Conservation (phyloP, 2,888 invertebrate species). For the Euphydryas editha region DNA sequence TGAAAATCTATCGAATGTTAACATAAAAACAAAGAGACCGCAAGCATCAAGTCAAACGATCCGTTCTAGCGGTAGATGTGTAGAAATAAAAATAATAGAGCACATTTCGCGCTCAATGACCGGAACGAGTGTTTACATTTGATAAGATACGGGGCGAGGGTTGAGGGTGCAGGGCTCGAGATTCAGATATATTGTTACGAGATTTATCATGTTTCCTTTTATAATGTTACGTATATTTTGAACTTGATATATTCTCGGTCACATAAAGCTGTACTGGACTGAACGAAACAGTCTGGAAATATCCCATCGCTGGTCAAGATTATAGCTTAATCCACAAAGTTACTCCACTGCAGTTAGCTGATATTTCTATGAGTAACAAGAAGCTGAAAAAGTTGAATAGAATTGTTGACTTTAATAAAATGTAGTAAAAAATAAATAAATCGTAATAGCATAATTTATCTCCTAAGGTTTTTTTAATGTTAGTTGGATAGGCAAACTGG, state of each 20-base stretch:
- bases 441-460: too few species aligned
- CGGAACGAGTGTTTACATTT: constrained; percentile 80
- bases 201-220: constrained; percentile 22
- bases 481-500: too few species aligned
- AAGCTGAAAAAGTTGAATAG: too few species aligned
- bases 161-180: constrained; percentile 12
- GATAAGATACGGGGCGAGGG: constrained; percentile 61
- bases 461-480: too few species aligned
- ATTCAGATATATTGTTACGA: constrained; percentile 23
- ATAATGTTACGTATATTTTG: constrained; percentile 1
- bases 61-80: constrained; percentile 53
- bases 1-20: constrained; percentile 17
- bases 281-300: too few species aligned
- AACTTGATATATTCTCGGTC: neutral
- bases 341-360: too few species aligned
- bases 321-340: too few species aligned
- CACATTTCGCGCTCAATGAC: constrained; percentile 70
- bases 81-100: constrained; percentile 75
- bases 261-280: neutral
- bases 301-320: too few species aligned
- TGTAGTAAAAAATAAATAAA: too few species aligned
- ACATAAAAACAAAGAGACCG: constrained; percentile 31
- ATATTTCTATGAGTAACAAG: neutral
- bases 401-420: too few species aligned
- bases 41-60: constrained; percentile 35